phyloP scores from a whole-genome alignment of 1,140 invertebrate genomes.

The Drosophila seguyi region DNA sequence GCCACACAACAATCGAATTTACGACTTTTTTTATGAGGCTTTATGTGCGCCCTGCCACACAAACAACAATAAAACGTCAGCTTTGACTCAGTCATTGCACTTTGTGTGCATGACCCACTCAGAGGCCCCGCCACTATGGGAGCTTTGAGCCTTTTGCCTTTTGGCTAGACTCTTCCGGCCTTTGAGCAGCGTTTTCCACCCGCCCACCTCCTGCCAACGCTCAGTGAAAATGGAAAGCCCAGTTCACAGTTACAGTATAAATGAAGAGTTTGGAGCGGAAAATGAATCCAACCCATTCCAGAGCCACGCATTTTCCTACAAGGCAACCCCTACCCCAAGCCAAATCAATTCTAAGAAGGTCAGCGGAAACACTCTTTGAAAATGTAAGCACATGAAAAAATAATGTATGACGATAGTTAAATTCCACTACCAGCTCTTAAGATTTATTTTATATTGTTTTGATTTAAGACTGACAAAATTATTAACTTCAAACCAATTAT shows the following conservation, averaged over 20 bases:
- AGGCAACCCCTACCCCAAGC: conserved; percentile 17
- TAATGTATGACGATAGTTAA: no score
- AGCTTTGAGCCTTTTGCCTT: conserved; percentile 69
- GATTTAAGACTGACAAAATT: no score
- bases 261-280: conserved; percentile 70
- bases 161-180: conserved; percentile 74
- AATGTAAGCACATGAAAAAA: conserved; percentile 7
- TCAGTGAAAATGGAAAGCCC: conserved; percentile 51
- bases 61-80: conserved; percentile 78
- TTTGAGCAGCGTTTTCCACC: conserved; percentile 55
- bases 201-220: background rate
- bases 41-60: conserved; percentile 63
- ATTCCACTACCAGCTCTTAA: no score
- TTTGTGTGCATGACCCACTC: conserved; percentile 57
- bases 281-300: conserved; percentile 33
- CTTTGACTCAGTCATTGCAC: conserved; percentile 77
- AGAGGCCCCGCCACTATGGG: conserved; percentile 6
- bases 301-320: conserved; percentile 27
- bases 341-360: conserved; percentile 79
- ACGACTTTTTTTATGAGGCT: conserved; percentile 81
- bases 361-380: conserved; percentile 34
- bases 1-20: conserved; percentile 81
- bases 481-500: background rate
- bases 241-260: conserved; percentile 66
- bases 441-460: no score